Evolutionary conservation across 2,888 invertebrate species (phyloP).

Genomic region (Physocephala rufipes): DNA sequence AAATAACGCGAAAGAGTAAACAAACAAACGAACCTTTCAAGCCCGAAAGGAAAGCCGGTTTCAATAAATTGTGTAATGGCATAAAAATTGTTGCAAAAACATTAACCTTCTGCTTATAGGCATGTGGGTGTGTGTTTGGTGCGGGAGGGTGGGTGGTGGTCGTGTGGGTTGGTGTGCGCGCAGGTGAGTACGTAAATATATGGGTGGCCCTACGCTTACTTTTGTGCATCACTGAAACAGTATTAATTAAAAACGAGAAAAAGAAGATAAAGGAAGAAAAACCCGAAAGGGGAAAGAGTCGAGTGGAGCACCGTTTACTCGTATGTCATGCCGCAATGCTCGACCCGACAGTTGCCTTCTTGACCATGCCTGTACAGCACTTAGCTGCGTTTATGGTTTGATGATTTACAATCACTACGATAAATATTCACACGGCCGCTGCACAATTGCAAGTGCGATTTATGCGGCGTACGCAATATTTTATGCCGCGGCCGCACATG

Average conservation of each 20-base stretch:
- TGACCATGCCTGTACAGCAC: background rate
- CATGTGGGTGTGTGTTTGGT: background rate
- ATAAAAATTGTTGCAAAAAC: constrained; percentile 25
- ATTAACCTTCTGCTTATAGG: background rate
- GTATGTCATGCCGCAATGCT: background rate
- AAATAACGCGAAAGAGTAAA: background rate
- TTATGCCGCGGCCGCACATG: constrained; percentile 60
- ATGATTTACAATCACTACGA: constrained; percentile 64
- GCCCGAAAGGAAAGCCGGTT: background rate
- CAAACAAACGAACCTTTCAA: no score
- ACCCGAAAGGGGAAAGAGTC: background rate
- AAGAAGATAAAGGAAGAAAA: background rate
- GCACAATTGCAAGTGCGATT: constrained; percentile 61
- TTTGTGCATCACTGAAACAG: constrained; percentile 5
- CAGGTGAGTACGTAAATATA: constrained; percentile 41
- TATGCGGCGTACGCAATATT: constrained; percentile 57
- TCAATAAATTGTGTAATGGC: constrained; percentile 34
- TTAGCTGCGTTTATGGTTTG: constrained; percentile 61
- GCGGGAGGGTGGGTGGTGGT: constrained; percentile 42
- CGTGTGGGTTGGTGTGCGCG: constrained; percentile 5
- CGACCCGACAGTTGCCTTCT: background rate
- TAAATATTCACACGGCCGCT: constrained; percentile 65
- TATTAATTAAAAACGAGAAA: background rate
- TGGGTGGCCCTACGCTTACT: background rate
- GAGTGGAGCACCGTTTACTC: background rate